A percentile compares a stretch with the other conserved stretches of the same genome.
Evolutionary conservation across 1,140 invertebrate species (phyloP).

Genomic region (Lutraria rhynchaena): DNA sequence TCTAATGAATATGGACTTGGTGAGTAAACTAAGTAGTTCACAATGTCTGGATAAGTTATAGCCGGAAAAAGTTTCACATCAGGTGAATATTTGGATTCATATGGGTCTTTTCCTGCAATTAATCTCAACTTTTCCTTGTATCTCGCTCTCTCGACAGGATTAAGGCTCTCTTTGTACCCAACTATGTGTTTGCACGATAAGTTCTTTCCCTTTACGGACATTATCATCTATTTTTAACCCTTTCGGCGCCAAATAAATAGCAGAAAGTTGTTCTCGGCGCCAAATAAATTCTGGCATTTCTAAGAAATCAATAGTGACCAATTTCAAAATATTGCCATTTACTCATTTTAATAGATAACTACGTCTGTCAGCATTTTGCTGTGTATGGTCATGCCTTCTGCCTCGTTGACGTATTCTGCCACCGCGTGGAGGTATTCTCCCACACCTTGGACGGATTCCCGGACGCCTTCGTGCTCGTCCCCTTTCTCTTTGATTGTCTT

Average conservation of each 20-base stretch:
- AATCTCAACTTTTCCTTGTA: background rate
- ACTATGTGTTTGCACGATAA: too few species aligned
- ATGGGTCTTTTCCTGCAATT: background rate
- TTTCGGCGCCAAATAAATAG: conserved; percentile 16
- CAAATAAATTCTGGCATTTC: background rate
- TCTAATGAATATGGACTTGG: conserved; percentile 30
- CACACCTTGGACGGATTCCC: too few species aligned
- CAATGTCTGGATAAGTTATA: conserved; percentile 21
- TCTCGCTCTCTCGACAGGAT: background rate
- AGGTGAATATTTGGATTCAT: background rate
- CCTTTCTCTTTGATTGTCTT: too few species aligned
- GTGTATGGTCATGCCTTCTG: too few species aligned
- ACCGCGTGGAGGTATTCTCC: too few species aligned
- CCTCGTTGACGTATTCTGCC: too few species aligned
- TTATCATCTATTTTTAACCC: too few species aligned
- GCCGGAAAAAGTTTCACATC: background rate
- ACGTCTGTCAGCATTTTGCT: too few species aligned
- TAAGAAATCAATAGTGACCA: background rate
- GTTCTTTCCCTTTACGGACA: too few species aligned
- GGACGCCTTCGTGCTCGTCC: too few species aligned
- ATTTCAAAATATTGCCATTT: conserved; percentile 1
- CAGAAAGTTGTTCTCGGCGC: conserved; percentile 2
- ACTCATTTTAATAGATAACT: conserved; percentile 6
- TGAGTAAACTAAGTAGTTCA: conserved; percentile 26
- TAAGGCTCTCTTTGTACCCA: background rate